Conservation (phyloP, 2,888 invertebrate species). For the Allacma fusca region DNA sequence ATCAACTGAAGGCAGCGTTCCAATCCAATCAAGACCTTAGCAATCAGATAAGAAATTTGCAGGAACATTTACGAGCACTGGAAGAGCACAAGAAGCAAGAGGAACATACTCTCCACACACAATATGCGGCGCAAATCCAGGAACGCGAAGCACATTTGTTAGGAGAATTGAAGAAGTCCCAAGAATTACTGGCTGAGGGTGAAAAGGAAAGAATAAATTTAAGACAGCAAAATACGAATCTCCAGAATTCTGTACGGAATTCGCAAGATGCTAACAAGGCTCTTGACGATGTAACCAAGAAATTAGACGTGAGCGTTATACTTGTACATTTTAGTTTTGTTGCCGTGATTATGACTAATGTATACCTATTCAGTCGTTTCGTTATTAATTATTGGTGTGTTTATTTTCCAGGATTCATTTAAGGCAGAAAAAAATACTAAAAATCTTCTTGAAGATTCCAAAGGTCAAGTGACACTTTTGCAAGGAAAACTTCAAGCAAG, state of each 20-base stretch:
- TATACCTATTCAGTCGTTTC: too few relatives aligned
- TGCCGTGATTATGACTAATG: neutral
- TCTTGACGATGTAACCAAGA: slow-evolving; percentile 47
- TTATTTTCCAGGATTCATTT: slow-evolving; percentile 46
- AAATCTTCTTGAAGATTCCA: slow-evolving; percentile 49
- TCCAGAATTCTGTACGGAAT: slow-evolving; percentile 47
- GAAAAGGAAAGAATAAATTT: slow-evolving; percentile 48
- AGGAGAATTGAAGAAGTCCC: slow-evolving; percentile 44
- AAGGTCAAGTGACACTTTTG: slow-evolving; percentile 62
- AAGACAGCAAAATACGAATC: slow-evolving; percentile 47
- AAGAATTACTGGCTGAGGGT: slow-evolving; percentile 42
- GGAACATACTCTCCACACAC: slow-evolving; percentile 35
- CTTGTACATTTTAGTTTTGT: neutral
- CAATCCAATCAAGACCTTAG: slow-evolving; percentile 56
- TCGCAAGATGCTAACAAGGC: slow-evolving; percentile 46
- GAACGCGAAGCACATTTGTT: slow-evolving; percentile 57
- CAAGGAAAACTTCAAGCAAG: slow-evolving; percentile 72
- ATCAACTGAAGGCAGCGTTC: slow-evolving; percentile 64
- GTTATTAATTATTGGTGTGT: too few relatives aligned
- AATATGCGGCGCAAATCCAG: slow-evolving; percentile 52
- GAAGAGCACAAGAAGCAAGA: slow-evolving; percentile 45
- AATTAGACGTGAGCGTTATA: slow-evolving; percentile 41
- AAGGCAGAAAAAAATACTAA: slow-evolving; percentile 52
- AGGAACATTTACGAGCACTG: slow-evolving; percentile 48
- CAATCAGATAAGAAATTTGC: slow-evolving; percentile 51